Percentiles rank a stretch among this genome's conserved stretches.
Evolutionary conservation across 2,797 vertebrate species (phyloP).

Genomic region (Sebastes reedi): DNA sequence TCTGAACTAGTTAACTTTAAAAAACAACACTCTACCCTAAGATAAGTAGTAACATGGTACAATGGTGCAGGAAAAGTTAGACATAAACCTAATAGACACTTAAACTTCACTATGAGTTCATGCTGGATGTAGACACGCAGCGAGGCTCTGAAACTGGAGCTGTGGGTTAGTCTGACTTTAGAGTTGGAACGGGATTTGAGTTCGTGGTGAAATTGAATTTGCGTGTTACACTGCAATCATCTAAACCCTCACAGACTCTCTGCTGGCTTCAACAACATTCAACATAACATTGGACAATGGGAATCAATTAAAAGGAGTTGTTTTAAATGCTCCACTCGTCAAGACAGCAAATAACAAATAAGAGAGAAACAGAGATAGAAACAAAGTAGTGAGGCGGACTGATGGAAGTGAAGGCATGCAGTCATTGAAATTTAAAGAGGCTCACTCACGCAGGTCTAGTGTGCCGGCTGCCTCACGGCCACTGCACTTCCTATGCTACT

Average conservation of each 20-base stretch:
- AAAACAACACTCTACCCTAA: background rate
- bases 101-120: background rate
- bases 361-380: background rate
- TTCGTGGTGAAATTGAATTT: conserved; percentile 45
- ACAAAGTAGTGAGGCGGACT: conserved; percentile 1
- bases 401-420: conserved; percentile 19
- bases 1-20: background rate
- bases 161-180: conserved; percentile 31
- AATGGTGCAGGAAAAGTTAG: background rate
- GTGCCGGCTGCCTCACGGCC: conserved; percentile 63
- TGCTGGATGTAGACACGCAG: conserved; percentile 8
- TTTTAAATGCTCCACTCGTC: conserved; percentile 42
- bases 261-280: conserved; percentile 35
- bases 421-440: conserved; percentile 67
- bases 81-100: background rate
- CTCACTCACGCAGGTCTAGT: conserved; percentile 71
- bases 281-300: conserved; percentile 49
- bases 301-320: conserved; percentile 57
- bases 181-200: conserved; percentile 44
- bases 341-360: conserved; percentile 58
- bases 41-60: background rate
- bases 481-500: conserved; percentile 74
- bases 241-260: conserved; percentile 46
- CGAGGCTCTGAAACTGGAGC: conserved; percentile 18
- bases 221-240: conserved; percentile 70